Base-by-base conservation (phyloP, 2,113 vertebrate species). In the Sprattus sprattus region DNA sequence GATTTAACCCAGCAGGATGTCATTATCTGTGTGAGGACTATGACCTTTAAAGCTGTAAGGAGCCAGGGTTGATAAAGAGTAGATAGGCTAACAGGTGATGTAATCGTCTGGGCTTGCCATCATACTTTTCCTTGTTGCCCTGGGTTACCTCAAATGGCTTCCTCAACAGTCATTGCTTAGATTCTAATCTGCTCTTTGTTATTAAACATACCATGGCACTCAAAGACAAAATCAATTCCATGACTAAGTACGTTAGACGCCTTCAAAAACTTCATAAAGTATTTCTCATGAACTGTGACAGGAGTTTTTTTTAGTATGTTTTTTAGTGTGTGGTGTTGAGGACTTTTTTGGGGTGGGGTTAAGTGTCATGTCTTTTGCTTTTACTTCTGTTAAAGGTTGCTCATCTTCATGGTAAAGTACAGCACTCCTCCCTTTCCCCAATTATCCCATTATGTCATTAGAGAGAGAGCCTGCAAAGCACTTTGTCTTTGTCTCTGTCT, bases 101-200 rank as follows among this genome's bases (percentile, higher is more conserved):
- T 90, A 87, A 91, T 87, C 6, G 92, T 92, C 92, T 94, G 89
- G 89, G 87, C 88, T 84, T 78, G 71, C 86, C 89, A 91, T 91
- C 85, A 88, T 88, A 85, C 87, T 44, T 87, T 87, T 57, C 85
- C 52, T 82, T 89, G 64, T 39, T 67, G 64, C 15, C 86, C 71
- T 78, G 71, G 71, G 0, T 78, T 78, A 78, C 11, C 15, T 78
- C 71, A 78, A 78, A 78, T 32, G 71, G 11, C 28, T 39, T 78
- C 28, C 57, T n/a, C 6, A n/a, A 22, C 57, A 64, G 22, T n/a
- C 67, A 13, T 39, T 39, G 3, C 67, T 71, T 32, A 71, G 67
- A 75, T 75, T 39, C 4, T 13, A 39, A 75, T 39, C 10, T 16
- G 25, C 4, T 71, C 28, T 28, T 28, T 71, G 25, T 9, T 71